Conservation (phyloP, 2,888 invertebrate genomes). For the Leptinotarsa tumamoca region DNA sequence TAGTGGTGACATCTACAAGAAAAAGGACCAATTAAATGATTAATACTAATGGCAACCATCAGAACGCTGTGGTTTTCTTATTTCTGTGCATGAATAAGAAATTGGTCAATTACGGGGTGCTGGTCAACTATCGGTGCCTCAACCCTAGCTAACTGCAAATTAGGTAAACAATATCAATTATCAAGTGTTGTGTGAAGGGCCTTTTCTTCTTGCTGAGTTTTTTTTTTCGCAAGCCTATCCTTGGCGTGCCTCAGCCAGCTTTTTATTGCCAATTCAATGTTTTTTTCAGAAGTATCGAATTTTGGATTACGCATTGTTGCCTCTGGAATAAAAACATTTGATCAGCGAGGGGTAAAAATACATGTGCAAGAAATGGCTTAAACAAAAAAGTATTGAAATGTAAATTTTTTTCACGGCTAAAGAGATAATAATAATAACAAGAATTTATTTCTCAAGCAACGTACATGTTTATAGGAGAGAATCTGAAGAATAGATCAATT, state of each 20-base stretch:
- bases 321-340: conserved; percentile 2
- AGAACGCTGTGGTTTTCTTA: no score
- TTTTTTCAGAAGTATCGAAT: background rate
- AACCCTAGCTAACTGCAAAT: background rate
- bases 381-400: background rate
- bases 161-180: background rate
- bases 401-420: background rate
- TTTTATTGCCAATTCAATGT: conserved; percentile 8
- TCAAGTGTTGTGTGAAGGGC: background rate
- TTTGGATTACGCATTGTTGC: background rate
- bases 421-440: no score
- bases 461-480: background rate
- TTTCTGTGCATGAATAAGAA: no score
- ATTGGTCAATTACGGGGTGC: no score
- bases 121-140: no score
- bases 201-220: background rate
- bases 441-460: no score
- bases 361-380: background rate
- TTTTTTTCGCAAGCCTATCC: background rate
- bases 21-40: no score
- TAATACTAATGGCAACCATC: no score
- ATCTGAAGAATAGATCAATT: background rate
- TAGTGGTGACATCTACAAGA: no score
- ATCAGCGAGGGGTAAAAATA: background rate
- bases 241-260: conserved; percentile 5